Evolutionary conservation across 2,888 invertebrate genomes (phyloP), one percentile per base, ranked within the genome.

Genomic region (Yponomeuta evonymella): DNA sequence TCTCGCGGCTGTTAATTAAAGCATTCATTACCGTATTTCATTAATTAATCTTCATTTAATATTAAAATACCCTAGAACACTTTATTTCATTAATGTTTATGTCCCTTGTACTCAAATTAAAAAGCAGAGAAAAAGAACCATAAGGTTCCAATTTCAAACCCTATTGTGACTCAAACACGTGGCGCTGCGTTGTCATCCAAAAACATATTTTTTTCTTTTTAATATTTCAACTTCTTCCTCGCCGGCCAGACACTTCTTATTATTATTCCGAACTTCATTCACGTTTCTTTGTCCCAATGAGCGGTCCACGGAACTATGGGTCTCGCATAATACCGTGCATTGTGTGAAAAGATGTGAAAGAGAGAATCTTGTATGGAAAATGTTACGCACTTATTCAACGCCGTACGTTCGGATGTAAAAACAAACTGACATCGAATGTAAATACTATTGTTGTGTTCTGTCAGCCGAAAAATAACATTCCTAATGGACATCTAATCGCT

Each of bases 341-440:
- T 86, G 86, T 87, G 86, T 87, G 82, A 79, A 79, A 83, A 84
- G 82, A 81, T 80, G 87, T 85, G 67, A 71, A 86, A 88, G 87
- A 81, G 85, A 83, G 86, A 81, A 89, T 86, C 85, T 82, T 83
- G 79, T 84, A 84, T 85, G 87, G 89, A 89, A 86, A 83, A 87
- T 89, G 87, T 85, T 89, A 84, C 85, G 85, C 87, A 83, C 84
- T 85, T 83, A 88, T 90, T 89, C 87, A 89, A 86, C 85, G 85
- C 15, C 83, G 85, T 88, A 86, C 89, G 51, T 90, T 88, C 83
- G 86, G 86, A 88, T 88, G 89, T 90, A 90, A 90, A 43, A 91
- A 91, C 90, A 91, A 90, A 90, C 91, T 92, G 90, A 90, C 91
- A 88, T 87, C 85, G 86, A 90, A 90, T 90, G 89, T 91, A 91